These are phyloP conservation scores for Cherax quadricarinatus DNA, from an alignment of 1,140 invertebrate species.

Conservation along the genomic window DNA sequence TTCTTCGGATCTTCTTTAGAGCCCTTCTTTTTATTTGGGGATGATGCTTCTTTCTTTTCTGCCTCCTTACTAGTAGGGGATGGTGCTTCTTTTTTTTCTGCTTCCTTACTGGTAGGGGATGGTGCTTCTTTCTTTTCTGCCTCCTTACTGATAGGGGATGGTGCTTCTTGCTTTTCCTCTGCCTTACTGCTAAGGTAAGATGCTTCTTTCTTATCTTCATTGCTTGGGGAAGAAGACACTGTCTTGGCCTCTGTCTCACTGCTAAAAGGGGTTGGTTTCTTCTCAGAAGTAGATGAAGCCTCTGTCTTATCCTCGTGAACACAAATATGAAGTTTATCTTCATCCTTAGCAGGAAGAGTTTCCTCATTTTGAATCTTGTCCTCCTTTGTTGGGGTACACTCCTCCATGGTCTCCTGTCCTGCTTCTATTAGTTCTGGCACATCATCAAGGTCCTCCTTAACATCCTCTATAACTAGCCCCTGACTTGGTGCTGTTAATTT, in stretches of 20 bases:
- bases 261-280: not conserved
- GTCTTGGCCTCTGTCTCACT: too few relatives aligned
- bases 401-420: not conserved
- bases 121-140: not conserved
- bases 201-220: not conserved
- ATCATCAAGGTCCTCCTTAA: conserved; percentile 1
- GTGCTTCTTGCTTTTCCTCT: not conserved
- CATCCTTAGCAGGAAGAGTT: not conserved
- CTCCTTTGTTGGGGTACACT: not conserved
- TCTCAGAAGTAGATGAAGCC: not conserved
- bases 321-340: not conserved
- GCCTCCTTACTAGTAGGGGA: not conserved
- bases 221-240: not conserved
- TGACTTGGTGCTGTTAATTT: conserved; percentile 5
- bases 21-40: not conserved
- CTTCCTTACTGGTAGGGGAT: not conserved
- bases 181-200: not conserved
- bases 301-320: not conserved
- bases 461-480: conserved; percentile 12
- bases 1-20: too few relatives aligned
- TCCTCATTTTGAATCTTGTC: not conserved
- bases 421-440: conserved; percentile 14
- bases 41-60: not conserved
- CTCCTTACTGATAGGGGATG: not conserved
- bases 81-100: not conserved